phyloP scores from a whole-genome alignment of 23 tunicate genomes.

The Corella eumyota region DNA sequence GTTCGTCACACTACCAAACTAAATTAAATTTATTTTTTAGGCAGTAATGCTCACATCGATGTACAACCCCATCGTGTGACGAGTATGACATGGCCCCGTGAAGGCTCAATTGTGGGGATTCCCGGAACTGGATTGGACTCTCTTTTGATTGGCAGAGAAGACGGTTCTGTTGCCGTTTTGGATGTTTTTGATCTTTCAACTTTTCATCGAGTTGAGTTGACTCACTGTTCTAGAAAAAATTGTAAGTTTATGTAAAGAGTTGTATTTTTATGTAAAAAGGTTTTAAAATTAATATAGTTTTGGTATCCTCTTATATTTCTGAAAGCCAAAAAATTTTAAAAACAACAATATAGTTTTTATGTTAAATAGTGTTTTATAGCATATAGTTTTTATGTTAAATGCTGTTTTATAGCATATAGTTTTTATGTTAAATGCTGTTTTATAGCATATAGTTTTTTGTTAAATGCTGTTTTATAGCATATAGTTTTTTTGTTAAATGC shows the following conservation, averaged over 20 bases:
- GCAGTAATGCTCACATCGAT: conserved; percentile 41
- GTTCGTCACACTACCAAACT: no score
- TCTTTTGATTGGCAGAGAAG: conserved; percentile 41
- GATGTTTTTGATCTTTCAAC: conserved; percentile 81
- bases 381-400: no score
- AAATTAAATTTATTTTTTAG: no score
- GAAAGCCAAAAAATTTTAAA: not conserved
- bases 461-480: no score
- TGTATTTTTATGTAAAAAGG: not conserved
- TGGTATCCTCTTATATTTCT: not conserved
- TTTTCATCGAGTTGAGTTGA: conserved; percentile 35
- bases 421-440: no score
- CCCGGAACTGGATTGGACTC: conserved; percentile 65
- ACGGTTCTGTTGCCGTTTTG: conserved; percentile 47
- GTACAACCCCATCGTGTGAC: conserved; percentile 39
- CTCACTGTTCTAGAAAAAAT: conserved; percentile 56
- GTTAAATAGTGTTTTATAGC: not conserved
- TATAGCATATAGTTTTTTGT: no score
- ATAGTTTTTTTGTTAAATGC: no score
- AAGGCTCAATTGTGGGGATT: conserved; percentile 54
- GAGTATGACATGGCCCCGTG: conserved; percentile 49
- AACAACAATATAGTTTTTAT: not conserved
- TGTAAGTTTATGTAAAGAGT: conserved; percentile 21
- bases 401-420: no score
- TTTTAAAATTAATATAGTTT: not conserved